Evolutionary conservation across 2,888 invertebrate genomes (phyloP), one percentile per base, ranked within the genome.

Genomic region (Plagodis dolabraria): DNA sequence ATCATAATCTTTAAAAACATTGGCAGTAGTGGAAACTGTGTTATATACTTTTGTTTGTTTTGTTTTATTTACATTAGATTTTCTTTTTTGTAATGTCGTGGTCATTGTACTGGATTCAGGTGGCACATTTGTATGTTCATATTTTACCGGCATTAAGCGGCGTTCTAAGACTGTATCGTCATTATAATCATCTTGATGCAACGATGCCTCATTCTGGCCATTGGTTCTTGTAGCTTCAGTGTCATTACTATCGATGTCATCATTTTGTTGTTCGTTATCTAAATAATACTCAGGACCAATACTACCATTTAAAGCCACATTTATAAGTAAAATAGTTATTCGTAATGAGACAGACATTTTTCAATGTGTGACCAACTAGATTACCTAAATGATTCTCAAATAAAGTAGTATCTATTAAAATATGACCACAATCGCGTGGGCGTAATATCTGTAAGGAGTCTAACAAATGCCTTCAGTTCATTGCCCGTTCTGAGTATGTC

Each of bases 1-100:
- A 35, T 78, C 73, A 63, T 82, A 83, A 45, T 80, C 77, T 62
- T 69, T 64, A 36, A 75, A 70, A 33, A 75, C 57, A 54, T 74
- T 61, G 8, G 69, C 5, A 40, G 22, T n/a, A 63, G 48, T 50
- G 55, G 43, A 11, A 56, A 58, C 33, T 34, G 7, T 35, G 5
- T 33, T 45, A 38, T 52, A 36, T 36, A 8, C 36, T 36, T 4
- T 36, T 9, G 10, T 10, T 10, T 50, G 10, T 12, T 6, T 42
- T n/a, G 34, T 53, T 34, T 45, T 22, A 34, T 47, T 22, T 22
- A 22, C 5, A 22, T 12, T 49, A 36, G 43, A 22, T 22, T 22
- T 51, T 11, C 36, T 62, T 51, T 47, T 47, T 33, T 44, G 9
- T 5, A 38, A 48, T 35, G 36, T 22, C 8, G 11, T 9, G 11